Evolutionary conservation across 2,113 vertebrate species (phyloP).

Genomic region (Perca fluviatilis): DNA sequence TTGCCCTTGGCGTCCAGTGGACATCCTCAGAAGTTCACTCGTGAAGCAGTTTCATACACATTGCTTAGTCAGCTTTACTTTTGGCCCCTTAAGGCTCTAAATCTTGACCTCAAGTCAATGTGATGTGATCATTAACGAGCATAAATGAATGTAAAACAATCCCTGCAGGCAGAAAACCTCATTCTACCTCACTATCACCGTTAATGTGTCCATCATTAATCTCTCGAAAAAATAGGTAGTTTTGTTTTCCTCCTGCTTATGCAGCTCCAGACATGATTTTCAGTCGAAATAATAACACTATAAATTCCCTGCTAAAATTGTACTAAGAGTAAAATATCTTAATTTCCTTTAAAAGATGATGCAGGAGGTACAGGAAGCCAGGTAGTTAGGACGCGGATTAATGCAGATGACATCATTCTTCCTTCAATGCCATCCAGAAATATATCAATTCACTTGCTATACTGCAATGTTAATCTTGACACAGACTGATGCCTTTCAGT

Average conservation of each 20-base stretch:
- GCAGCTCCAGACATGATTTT: constrained; percentile 37
- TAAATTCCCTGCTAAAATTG: constrained; percentile 52
- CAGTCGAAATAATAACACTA: constrained; percentile 40
- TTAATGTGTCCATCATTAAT: constrained; percentile 54
- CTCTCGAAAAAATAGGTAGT: constrained; percentile 63
- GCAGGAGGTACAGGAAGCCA: constrained; percentile 55
- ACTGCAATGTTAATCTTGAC: constrained; percentile 51
- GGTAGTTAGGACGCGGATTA: constrained; percentile 72
- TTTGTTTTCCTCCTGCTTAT: constrained; percentile 28
- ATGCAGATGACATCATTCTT: constrained; percentile 72
- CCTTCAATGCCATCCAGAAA: constrained; percentile 68
- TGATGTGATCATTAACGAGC: constrained; percentile 55
- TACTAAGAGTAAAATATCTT: constrained; percentile 57
- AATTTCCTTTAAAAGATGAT: constrained; percentile 69
- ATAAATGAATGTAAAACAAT: constrained; percentile 50
- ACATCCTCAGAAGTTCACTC: constrained; percentile 48
- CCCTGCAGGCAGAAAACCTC: constrained; percentile 24
- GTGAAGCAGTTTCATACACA: constrained; percentile 11
- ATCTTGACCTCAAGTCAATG: constrained; percentile 52
- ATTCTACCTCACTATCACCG: constrained; percentile 28
- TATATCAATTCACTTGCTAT: constrained; percentile 69
- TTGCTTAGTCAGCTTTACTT: constrained; percentile 65
- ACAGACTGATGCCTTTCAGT: constrained; percentile 49
- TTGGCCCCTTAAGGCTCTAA: constrained; percentile 30
- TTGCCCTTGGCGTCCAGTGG: constrained; percentile 51